Evolutionary conservation across 2,888 invertebrate species (phyloP).

Genomic region (Lacanobia wlatinum): DNA sequence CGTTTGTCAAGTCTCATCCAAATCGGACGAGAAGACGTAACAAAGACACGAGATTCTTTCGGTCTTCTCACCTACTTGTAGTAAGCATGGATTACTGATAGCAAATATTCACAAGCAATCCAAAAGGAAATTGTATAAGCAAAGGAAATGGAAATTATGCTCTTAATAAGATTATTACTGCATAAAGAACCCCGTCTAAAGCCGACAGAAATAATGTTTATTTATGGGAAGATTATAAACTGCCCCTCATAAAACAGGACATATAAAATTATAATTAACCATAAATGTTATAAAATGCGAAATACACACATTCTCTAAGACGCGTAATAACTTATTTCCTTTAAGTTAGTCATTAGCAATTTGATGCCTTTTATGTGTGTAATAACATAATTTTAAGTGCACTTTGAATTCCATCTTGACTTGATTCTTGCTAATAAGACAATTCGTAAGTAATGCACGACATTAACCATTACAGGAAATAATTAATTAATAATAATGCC

Average conservation of each 20-base stretch:
- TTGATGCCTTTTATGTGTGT: neutral
- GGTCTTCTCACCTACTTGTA: no score
- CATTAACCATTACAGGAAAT: neutral
- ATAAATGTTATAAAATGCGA: conserved; percentile 17
- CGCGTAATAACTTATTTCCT: conserved; percentile 30
- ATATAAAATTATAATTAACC: neutral
- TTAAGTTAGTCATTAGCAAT: neutral
- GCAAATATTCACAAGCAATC: neutral
- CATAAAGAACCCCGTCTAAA: neutral
- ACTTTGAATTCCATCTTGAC: conserved; percentile 16
- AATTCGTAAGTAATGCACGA: conserved; percentile 3
- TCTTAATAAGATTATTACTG: neutral
- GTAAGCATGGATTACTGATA: neutral
- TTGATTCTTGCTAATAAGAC: conserved; percentile 17
- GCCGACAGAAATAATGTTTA: neutral
- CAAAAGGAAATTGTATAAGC: neutral
- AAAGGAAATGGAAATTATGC: neutral
- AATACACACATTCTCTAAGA: neutral
- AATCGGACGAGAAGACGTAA: no score
- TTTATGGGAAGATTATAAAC: neutral
- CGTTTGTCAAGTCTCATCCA: no score
- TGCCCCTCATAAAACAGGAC: neutral
- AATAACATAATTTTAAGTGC: conserved; percentile 25
- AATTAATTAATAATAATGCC: neutral
- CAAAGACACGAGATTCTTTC: no score